Evolutionary conservation across 2,888 invertebrate species (phyloP).

Genomic region (Tiliacea citrago): DNA sequence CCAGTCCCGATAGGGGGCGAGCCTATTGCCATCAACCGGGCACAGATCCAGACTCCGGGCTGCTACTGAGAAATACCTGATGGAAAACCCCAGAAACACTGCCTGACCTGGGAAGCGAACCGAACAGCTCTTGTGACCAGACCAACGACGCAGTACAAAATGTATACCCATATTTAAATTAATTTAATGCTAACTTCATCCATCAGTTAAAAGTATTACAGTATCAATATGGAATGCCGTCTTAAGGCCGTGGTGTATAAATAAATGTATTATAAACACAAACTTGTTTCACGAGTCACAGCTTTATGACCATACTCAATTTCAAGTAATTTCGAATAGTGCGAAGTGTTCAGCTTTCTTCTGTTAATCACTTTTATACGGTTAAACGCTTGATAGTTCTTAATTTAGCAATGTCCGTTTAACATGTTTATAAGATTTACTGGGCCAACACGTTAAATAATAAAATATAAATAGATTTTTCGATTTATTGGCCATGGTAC

Average conservation of each 20-base stretch:
- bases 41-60: too few species aligned
- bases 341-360: conserved; percentile 32
- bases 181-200: conserved; percentile 32
- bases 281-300: conserved; percentile 40
- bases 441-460: background rate
- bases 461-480: background rate
- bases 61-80: too few species aligned
- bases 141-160: background rate
- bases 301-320: conserved; percentile 20
- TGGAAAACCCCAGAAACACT: too few species aligned
- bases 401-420: background rate
- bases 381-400: background rate
- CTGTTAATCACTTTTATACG: conserved; percentile 21
- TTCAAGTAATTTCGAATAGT: conserved; percentile 15
- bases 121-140: too few species aligned
- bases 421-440: background rate
- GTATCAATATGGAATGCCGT: conserved; percentile 55
- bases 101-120: too few species aligned
- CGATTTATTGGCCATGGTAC: background rate
- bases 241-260: conserved; percentile 35
- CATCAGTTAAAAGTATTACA: conserved; percentile 49
- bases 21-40: too few species aligned
- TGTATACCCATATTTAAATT: conserved; percentile 6
- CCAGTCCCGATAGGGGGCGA: too few species aligned
- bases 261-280: conserved; percentile 28